Base-by-base conservation (phyloP, 2,888 invertebrate species). In the Eustalomyia histrio region DNA sequence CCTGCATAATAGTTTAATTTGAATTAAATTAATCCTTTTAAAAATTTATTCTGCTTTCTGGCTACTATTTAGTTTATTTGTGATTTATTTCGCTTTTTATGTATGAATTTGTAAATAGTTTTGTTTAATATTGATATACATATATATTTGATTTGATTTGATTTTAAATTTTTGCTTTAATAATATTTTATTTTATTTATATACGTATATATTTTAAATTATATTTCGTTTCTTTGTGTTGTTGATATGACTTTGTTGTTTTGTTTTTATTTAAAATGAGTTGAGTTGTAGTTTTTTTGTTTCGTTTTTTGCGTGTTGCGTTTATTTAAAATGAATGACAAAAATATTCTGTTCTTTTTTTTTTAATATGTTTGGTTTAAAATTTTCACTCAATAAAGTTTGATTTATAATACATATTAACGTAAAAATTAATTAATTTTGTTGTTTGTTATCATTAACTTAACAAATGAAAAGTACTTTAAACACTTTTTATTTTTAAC, bases 161-260 rank as follows among this genome's bases (percentile, higher is more conserved):
- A 50, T 63, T 64, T n/a, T 50, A 74, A 65, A 33, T 57, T 52
- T 71, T 83, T 79, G 76, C 76, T 74, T 80, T 75, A 43, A 69
- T 82, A 76, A 73, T 58, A 82, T 76, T 79, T 75, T 68, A 68
- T 63, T 73, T 24, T 65, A 47, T 58, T 52, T 39, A 55, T n/a
- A n/a, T n/a, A n/a, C n/a, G n/a, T n/a, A n/a, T n/a, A 72, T 74
- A 17, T 57, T 29, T 63, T 52, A 58, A 39, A 65, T 58, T 74
- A 52, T 47, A 64, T 50, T 83, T 81, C 47, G 72, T 80, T 83
- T 79, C 83, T 83, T 84, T 85, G 73, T 84, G 85, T 84, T 79
- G 74, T 85, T 87, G 87, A 87, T 87, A 87, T 87, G 87, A 85
- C 84, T 85, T 84, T 86, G 85, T 87, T 87, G 58, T 74, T 67